Evolutionary conservation across 1,140 invertebrate genomes (phyloP), one percentile per base, ranked within the genome.

Genomic region (Bactericera cockerelli): DNA sequence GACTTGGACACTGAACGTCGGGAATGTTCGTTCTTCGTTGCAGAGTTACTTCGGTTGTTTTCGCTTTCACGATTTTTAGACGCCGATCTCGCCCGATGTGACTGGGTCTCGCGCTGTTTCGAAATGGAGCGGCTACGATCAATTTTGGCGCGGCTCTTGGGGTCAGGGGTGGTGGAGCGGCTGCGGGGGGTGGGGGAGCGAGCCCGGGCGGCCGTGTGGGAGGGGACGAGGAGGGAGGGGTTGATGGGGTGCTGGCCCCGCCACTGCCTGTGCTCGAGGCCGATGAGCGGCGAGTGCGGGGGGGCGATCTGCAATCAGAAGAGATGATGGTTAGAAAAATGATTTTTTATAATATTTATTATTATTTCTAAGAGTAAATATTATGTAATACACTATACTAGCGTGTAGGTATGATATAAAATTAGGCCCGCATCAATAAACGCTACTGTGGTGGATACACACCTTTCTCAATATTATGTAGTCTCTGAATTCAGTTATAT

Each of bases 221-320:
- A 39, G 11, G 39, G 21, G 1, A 19, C 4, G 13, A 56, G 33
- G 38, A 36, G 36, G 28, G 31, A 36, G 33, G 57, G 24, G 25
- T 49, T 38, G 26, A 31, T 1, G 61, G 28, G 24, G 57, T 33
- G 16, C 22, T 22, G 13, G 57, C 66, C n/a, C n/a, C n/a, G 16
- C 69, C 68, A 58, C 72, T 74, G 14, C 75, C 72, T 11, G 75
- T 72, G 66, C 75, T 76, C 49, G 76, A 77, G 26, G 75, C 74
- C 33, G 76, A 77, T 64, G 75, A 76, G 36, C 76, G 70, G 57
- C 76, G 71, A 16, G 75, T 77, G 63, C 76, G 71, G 57, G 76
- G 76, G 64, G 76, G 76, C 69, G 76, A 77, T 71, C 76, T 77
- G 64, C 22, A 66, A n/a, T n/a, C n/a, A n/a, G n/a, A n/a, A n/a